phyloP scores from a whole-genome alignment of 1,140 invertebrate species.

The Zaprionus lachaisei region DNA sequence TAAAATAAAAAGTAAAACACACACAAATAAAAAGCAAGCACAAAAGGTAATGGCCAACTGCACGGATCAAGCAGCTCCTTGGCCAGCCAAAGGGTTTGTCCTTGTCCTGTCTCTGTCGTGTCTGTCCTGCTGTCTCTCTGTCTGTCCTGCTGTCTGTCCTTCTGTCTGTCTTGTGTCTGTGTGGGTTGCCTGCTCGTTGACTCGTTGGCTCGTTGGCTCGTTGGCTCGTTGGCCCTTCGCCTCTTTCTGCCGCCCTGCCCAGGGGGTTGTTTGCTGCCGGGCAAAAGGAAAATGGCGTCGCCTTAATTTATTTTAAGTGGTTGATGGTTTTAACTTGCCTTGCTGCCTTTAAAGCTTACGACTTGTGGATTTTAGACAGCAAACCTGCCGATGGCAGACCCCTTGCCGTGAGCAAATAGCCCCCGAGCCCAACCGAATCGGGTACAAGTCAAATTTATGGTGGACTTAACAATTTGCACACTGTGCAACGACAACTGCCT shows the following conservation, averaged over 20 bases:
- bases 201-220: conserved; percentile 48
- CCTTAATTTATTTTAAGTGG: conserved; percentile 83
- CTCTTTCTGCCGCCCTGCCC: neutral
- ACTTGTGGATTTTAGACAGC: conserved; percentile 46
- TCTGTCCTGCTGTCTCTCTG: conserved; percentile 3
- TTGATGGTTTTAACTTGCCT: conserved; percentile 78
- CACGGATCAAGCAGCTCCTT: conserved; percentile 58
- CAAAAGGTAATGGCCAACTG: conserved; percentile 77
- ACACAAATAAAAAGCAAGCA: conserved; percentile 62
- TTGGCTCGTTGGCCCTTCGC: conserved; percentile 22
- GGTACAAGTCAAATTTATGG: conserved; percentile 82
- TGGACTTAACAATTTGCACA: conserved; percentile 80
- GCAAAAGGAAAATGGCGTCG: conserved; percentile 81
- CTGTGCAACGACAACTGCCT: conserved; percentile 39
- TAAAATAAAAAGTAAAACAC: conserved; percentile 32
- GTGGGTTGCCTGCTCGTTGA: conserved; percentile 65
- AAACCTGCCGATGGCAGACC: neutral
- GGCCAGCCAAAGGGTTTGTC: conserved; percentile 53
- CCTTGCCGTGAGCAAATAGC: conserved; percentile 70
- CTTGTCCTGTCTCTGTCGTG: conserved; percentile 29
- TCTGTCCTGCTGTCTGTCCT: conserved; percentile 37
- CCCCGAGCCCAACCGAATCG: conserved; percentile 40
- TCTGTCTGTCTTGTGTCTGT: conserved; percentile 42
- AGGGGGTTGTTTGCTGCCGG: conserved; percentile 69
- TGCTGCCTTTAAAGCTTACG: conserved; percentile 61